Base-by-base conservation (phyloP, 2,797 vertebrate species). In the Serranus cabrilla region DNA sequence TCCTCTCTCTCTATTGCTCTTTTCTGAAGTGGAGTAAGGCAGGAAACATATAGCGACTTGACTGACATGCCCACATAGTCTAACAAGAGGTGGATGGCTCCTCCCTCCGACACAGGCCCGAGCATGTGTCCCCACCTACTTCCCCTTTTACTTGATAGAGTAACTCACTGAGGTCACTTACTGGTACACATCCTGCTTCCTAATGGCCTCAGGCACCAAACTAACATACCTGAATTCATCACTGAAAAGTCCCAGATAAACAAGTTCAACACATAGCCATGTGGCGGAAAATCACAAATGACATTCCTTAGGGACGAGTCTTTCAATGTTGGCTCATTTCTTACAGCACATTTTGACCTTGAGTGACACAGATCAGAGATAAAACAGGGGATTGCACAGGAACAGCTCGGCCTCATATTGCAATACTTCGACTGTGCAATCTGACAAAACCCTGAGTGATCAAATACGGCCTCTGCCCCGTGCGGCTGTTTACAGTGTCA, bases 11-110 rank as follows among this genome's bases (percentile, higher is more conserved):
- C 74, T 82, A 50, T 79, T 63, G 6, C 70, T 84, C 64, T 85
- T 76, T 74, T 71, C 60, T 84, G 46, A 87, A 85, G 86, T 90
- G 89, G 83, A 74, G 80, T 75, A 85, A 78, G 82, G 64, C 87
- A 93, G 90, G 92, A 93, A 93, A 89, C 75, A 16, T 87, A 86
- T 69, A 79, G 73, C 11, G 74, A 88, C 67, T 89, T 81, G 75
- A 85, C 74, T 86, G 80, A 86, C 85, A 87, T 84, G 82, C 87
- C 79, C 57, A 63, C 74, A 71, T 49, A 64, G 81, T 69, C 74
- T 68, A 76, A 80, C 86, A 63, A 61, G 76, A 86, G 76, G 55
- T 46, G 0, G 1, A 46, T 49, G 43, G 83, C 93, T 89, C 93
- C 91, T 83, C 92, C 92, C 80, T 58, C 82, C 37, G 16, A 82